Evolutionary conservation across 2,113 vertebrate genomes (phyloP), one percentile per base, ranked within the genome.

Genomic region (Kryptolebias marmoratus): DNA sequence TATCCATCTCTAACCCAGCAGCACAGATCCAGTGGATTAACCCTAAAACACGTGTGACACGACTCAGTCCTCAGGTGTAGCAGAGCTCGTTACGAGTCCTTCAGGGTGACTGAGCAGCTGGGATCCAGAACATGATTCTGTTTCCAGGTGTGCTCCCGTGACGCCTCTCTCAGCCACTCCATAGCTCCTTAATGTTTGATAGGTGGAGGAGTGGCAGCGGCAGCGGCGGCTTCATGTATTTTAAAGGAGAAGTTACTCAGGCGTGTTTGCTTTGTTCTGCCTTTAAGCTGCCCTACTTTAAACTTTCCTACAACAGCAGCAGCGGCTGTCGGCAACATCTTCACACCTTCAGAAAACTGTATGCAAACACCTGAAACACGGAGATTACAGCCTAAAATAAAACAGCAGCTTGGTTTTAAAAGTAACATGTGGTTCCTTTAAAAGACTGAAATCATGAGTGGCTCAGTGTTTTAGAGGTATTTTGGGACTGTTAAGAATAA

Each of bases 101-200:
- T 5, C 39, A 42, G 39, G 39, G 39, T 5, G 39, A 36, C 39
- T 42, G 32, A 36, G 39, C 39, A 42, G 39, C 39, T 8, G 8
- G 5, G 39, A 9, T 9, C 9, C 39, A 42, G 8, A 42, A 42
- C 39, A 42, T 9, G 5, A 10, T 10, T 42, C 39, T 61, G 36
- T n/a, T 22, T 52, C 31, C 47, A 60, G 71, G 55, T 52, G 13
- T 66, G 55, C 36, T 12, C 58, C 30, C 39, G 48, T 54, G 2
- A 13, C 42, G 71, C 32, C 11, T 64, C 45, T 42, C 58, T 44
- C 12, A 49, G 55, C 47, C 80, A 68, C 56, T 59, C 73, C 31
- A 5, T 16, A 73, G 63, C 77, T 83, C 7, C 73, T 87, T 76
- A 88, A 90, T 88, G 67, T 87, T 88, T 87, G 64, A 90, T 81